Conservation (phyloP, 2,113 vertebrate species). For the Cygnus buccinator region DNA sequence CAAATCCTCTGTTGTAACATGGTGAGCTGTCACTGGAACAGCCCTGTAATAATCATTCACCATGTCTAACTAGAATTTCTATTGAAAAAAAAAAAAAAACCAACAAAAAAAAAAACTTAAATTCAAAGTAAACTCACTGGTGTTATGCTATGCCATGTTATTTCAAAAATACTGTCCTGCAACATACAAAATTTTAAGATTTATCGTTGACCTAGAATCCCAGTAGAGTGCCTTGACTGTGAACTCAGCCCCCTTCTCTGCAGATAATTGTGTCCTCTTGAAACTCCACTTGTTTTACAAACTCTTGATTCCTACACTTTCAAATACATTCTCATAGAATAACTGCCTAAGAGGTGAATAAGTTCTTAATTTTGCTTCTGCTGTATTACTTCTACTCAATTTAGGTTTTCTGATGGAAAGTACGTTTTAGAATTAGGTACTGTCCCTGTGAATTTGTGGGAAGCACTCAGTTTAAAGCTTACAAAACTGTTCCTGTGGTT, state of each 20-base stretch:
- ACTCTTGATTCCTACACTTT: not conserved
- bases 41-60: not conserved
- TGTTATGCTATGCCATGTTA: not conserved
- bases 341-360: not conserved
- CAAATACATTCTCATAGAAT: not conserved
- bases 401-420: not conserved
- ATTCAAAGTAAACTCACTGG: not conserved
- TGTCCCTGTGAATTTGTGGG: not conserved
- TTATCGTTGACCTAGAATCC: not conserved
- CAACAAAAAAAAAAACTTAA: not conserved
- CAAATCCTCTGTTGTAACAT: not conserved
- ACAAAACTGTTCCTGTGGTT: not conserved
- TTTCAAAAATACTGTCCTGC: not conserved
- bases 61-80: not conserved
- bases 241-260: not conserved
- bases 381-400: not conserved
- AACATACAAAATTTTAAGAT: not conserved
- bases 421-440: not conserved
- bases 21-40: not conserved
- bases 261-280: not conserved
- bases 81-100: not conserved
- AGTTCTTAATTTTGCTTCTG: not conserved
- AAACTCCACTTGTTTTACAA: not conserved
- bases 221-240: not conserved
- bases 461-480: not conserved